Conservation (phyloP, 2,888 invertebrate genomes). For the Biston betularia region DNA sequence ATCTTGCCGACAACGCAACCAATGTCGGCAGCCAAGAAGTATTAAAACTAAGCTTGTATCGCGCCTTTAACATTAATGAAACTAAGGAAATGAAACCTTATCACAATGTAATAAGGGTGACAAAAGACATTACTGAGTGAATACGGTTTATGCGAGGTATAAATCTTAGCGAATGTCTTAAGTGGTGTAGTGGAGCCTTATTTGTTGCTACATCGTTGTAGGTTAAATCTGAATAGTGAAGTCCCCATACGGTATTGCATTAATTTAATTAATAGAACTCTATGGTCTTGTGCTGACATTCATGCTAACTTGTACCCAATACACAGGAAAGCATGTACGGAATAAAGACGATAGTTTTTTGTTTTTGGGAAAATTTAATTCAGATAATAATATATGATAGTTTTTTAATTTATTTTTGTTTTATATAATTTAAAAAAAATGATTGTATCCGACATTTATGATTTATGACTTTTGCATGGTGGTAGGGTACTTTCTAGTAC, state of each 20-base stretch:
- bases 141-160: constrained; percentile 53
- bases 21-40: constrained; percentile 61
- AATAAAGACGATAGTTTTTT: too few species aligned
- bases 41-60: constrained; percentile 63
- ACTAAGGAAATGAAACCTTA: constrained; percentile 51
- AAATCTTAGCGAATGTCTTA: constrained; percentile 65
- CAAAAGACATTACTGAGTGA: constrained; percentile 38
- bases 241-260: constrained; percentile 44
- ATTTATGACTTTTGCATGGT: too few species aligned
- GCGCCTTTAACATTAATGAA: constrained; percentile 50
- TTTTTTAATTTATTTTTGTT: too few species aligned
- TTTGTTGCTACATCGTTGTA: constrained; percentile 56
- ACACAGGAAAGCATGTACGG: too few species aligned
- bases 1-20: constrained; percentile 74
- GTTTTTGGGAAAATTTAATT: too few species aligned
- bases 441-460: too few species aligned
- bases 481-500: too few species aligned
- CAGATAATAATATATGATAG: too few species aligned
- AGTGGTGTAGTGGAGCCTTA: constrained; percentile 60
- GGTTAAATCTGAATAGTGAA: constrained; percentile 51
- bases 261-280: constrained; percentile 48
- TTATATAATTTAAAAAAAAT: too few species aligned
- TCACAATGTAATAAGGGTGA: constrained; percentile 46
- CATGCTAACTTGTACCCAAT: constrained; percentile 15
- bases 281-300: constrained; percentile 37